Percentiles rank a stretch among this genome's conserved stretches.
Evolutionary conservation across 2,113 vertebrate genomes (phyloP).

Genomic region (Psettodes erumei): DNA sequence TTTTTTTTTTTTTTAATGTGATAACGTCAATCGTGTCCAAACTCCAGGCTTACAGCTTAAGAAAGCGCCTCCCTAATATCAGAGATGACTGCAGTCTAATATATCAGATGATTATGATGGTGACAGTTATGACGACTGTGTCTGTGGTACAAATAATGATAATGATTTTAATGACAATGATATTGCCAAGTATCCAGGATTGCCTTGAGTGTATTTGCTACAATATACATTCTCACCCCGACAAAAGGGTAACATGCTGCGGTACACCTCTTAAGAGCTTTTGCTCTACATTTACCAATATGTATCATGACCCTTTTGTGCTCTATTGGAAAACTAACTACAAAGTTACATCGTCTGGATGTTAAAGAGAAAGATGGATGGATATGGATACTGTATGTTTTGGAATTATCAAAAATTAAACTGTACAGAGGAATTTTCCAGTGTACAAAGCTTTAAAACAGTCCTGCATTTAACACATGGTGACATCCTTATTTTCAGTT

Average conservation of each 20-base stretch:
- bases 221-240: constrained; percentile 21
- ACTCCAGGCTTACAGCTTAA: constrained; percentile 44
- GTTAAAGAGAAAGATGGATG: neutral
- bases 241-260: neutral
- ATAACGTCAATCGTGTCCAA: constrained; percentile 47
- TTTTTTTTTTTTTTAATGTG: constrained; percentile 12
- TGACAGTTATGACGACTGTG: constrained; percentile 44
- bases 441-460: neutral
- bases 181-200: constrained; percentile 34
- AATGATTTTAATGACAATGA: constrained; percentile 52
- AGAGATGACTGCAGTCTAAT: constrained; percentile 51
- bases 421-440: neutral
- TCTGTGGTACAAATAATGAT: constrained; percentile 47
- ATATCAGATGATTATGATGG: constrained; percentile 47
- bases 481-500: neutral
- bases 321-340: neutral
- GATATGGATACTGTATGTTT: neutral
- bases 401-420: neutral
- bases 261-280: neutral
- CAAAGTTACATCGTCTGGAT: neutral
- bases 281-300: neutral
- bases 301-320: neutral
- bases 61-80: constrained; percentile 47
- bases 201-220: constrained; percentile 26
- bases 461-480: neutral